Evolutionary conservation across 2,113 vertebrate species (phyloP), one percentile per base, ranked within the genome.

Genomic region (Bos indicus): DNA sequence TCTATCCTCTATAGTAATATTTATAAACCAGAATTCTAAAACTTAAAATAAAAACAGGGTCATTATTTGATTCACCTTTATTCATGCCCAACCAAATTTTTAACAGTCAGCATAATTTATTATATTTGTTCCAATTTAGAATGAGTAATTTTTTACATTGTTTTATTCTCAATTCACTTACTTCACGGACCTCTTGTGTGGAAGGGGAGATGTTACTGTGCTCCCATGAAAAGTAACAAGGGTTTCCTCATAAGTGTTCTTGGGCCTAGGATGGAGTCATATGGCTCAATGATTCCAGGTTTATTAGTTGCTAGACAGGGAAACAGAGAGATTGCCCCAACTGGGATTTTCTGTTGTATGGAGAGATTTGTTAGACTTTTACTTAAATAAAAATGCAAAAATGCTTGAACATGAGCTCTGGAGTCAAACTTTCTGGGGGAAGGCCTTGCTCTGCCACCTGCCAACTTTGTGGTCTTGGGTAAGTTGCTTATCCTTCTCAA

Each of bases 1-100:
- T 83, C 3, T 83, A 10, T n/a, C 30, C 43, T 78, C 60, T 71
- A 15, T 81, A 74, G 46, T 46, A 19, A 26, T 36, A 1, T 40
- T 91, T 7, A 56, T 33, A 90, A 86, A 43, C 8, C 30, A 59
- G 25, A 54, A 80, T 77, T 90, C 48, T 52, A 52, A 96, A 43
- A 57, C 46, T 33, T 56, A 78, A 94, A 94, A 56, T 97, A 82
- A 93, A 94, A 78, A 85, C 84, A 81, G 15, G 26, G 26, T 95
- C 30, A 78, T 52, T 91, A 51, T 83, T 60, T 74, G 81, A 56
- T 95, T 64, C 17, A 84, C 3, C 15, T 78, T 77, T 46, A 28
- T 95, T 96, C 2, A 16, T 81, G 3, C 86, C 12, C 52, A 67
- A 71, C 10, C 2, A 48, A 62, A 67, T 59, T 62, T 97, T 95